Percentiles rank a stretch among this genome's conserved stretches.
Conservation (phyloP, 2,888 invertebrate genomes). For the Eumacrocentrus americanus region DNA sequence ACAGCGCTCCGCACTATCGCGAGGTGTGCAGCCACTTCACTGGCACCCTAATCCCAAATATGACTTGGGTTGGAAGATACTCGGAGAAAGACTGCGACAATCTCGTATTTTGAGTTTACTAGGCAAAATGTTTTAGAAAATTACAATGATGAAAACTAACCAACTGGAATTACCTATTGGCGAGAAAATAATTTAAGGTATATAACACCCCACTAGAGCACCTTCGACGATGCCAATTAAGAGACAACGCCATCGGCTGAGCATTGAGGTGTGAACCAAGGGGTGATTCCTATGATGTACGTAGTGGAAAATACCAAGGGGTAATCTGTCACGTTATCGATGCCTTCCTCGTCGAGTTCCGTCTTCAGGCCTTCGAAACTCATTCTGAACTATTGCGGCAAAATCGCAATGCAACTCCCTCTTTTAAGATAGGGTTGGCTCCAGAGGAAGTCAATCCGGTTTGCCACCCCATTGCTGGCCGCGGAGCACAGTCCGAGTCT, state of each 20-base stretch:
- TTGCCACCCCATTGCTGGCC: constrained; percentile 22
- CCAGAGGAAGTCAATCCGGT: constrained; percentile 34
- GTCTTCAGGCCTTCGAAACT: constrained; percentile 2
- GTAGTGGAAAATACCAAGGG: constrained; percentile 60
- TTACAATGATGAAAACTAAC: constrained; percentile 12
- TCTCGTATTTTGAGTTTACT: constrained; percentile 8
- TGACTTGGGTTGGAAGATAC: constrained; percentile 44
- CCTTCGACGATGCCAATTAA: constrained; percentile 53
- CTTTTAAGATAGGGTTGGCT: no score
- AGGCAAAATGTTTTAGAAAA: not conserved
- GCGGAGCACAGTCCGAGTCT: constrained; percentile 31
- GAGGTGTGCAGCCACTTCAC: constrained; percentile 47
- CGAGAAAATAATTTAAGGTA: constrained; percentile 12
- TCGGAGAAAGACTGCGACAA: constrained; percentile 26
- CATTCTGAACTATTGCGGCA: constrained; percentile 1
- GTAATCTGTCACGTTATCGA: constrained; percentile 60
- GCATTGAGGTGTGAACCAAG: constrained; percentile 55
- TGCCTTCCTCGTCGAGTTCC: constrained; percentile 46
- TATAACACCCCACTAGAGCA: not conserved
- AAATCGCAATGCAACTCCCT: not conserved
- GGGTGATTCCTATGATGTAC: constrained; percentile 55
- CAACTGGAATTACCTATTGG: constrained; percentile 3
- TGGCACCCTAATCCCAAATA: constrained; percentile 56
- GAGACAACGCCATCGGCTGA: constrained; percentile 47
- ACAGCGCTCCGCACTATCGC: constrained; percentile 43